These are phyloP conservation scores for Melolontha melolontha DNA, from an alignment of 2,888 invertebrate species.

Conservation along the genomic window DNA sequence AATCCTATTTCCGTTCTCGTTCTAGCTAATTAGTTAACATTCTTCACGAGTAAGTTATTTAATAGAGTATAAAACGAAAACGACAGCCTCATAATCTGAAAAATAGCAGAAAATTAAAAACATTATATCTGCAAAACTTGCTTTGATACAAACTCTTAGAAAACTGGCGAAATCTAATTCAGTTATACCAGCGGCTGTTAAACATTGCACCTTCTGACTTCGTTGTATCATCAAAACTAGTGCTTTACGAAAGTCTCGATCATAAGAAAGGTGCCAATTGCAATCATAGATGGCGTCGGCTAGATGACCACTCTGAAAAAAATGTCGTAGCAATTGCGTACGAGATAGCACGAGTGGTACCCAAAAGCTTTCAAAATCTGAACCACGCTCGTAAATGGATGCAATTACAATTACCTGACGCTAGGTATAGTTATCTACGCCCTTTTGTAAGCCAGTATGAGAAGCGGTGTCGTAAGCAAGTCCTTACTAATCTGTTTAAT, in stretches of 20 bases:
- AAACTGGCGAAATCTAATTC: conserved; percentile 39
- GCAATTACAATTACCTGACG: too few species aligned
- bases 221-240: conserved; percentile 42
- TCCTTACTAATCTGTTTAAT: too few species aligned
- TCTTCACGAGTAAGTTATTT: conserved; percentile 27
- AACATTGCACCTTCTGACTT: conserved; percentile 30
- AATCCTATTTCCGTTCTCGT: too few species aligned
- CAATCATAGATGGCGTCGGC: conserved; percentile 39
- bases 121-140: background rate
- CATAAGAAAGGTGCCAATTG: conserved; percentile 37
- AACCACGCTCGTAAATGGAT: too few species aligned
- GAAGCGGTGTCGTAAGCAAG: too few species aligned
- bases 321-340: too few species aligned
- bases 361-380: too few species aligned
- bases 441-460: too few species aligned
- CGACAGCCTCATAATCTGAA: conserved; percentile 42
- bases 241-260: conserved; percentile 37
- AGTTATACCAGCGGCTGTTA: conserved; percentile 41
- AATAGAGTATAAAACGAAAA: conserved; percentile 43
- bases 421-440: too few species aligned
- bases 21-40: background rate
- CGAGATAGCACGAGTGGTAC: too few species aligned
- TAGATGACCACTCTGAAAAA: conserved; percentile 37
- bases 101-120: background rate
- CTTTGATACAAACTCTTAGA: conserved; percentile 21